Conservation (phyloP, 2,797 vertebrate species). For the Macropus fuliginosus region DNA sequence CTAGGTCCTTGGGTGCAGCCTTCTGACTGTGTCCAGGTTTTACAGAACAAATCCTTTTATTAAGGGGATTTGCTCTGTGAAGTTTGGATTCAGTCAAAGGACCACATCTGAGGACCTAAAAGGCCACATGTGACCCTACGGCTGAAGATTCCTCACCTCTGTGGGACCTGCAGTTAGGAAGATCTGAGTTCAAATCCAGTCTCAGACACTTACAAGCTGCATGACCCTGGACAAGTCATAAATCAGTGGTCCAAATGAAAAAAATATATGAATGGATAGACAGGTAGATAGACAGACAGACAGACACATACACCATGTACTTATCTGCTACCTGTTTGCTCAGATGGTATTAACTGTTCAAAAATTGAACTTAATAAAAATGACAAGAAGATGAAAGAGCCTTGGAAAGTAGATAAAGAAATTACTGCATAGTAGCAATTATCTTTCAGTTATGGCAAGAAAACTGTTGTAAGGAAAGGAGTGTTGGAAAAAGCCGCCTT, state of each 20-base stretch:
- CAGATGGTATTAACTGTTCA: not conserved
- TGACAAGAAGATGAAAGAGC: not conserved
- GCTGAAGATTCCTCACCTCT: too few relatives aligned
- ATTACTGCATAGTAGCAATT: not conserved
- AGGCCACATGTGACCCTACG: too few relatives aligned
- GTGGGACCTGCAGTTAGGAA: too few relatives aligned
- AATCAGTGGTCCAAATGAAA: not conserved
- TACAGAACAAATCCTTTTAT: too few relatives aligned
- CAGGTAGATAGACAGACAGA: not conserved
- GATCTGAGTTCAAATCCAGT: too few relatives aligned
- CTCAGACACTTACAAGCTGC: too few relatives aligned
- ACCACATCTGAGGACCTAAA: too few relatives aligned
- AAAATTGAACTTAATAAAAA: not conserved
- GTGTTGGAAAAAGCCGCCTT: not conserved
- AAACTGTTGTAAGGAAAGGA: not conserved
- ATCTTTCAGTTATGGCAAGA: not conserved
- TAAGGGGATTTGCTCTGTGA: too few relatives aligned
- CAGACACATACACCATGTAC: not conserved
- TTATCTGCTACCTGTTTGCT: not conserved
- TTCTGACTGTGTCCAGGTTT: too few relatives aligned
- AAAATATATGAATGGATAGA: not conserved
- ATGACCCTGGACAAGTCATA: not conserved
- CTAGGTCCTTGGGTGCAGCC: too few relatives aligned
- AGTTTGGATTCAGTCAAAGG: too few relatives aligned
- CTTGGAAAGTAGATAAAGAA: conserved; percentile 6